phyloP scores from a whole-genome alignment of 2,888 invertebrate genomes.

The Coecobrya sp. region DNA sequence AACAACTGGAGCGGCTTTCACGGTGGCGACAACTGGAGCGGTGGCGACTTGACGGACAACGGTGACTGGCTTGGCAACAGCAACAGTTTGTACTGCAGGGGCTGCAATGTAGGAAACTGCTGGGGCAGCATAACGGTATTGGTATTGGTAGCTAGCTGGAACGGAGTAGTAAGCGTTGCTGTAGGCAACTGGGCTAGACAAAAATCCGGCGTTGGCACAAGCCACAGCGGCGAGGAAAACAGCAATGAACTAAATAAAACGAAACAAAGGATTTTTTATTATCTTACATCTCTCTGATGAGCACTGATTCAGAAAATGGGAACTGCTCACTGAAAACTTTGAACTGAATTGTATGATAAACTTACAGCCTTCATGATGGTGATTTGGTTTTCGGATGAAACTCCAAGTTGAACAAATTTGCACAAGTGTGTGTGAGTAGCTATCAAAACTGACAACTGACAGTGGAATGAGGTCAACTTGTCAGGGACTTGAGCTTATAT shows the following conservation, averaged over 20 bases:
- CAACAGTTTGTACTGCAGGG: neutral
- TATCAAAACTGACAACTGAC: constrained; percentile 58
- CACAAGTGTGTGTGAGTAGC: constrained; percentile 3
- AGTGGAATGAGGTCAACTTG: neutral
- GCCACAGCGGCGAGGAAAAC: constrained; percentile 70
- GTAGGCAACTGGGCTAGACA: neutral
- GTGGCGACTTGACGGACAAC: neutral
- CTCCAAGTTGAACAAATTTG: constrained; percentile 32
- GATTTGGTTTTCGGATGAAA: neutral
- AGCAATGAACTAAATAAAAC: constrained; percentile 55
- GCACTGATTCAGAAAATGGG: no score
- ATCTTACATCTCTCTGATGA: no score
- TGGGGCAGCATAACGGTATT: constrained; percentile 44
- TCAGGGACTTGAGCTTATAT: constrained; percentile 13
- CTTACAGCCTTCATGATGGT: constrained; percentile 70
- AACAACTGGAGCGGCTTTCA: constrained; percentile 27
- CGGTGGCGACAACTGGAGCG: constrained; percentile 9
- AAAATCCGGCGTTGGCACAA: constrained; percentile 76
- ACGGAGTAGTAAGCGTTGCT: constrained; percentile 42
- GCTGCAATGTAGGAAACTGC: neutral
- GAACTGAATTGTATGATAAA: neutral
- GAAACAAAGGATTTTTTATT: neutral
- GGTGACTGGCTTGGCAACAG: neutral
- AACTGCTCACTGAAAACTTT: no score
- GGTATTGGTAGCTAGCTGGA: constrained; percentile 59